phyloP scores from a whole-genome alignment of 2,797 vertebrate species.

The Botia kubotai region DNA sequence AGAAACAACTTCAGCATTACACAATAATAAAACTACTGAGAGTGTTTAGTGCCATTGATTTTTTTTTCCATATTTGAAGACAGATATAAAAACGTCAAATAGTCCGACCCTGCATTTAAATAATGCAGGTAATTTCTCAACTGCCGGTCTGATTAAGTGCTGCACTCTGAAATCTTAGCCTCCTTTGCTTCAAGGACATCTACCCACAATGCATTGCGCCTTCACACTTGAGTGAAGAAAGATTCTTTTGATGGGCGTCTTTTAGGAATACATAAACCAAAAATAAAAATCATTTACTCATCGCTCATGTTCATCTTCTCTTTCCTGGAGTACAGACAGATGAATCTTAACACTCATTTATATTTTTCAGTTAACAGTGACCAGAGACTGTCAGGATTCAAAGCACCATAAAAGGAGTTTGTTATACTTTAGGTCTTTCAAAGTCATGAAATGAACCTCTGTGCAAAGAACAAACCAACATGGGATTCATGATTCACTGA shows the following conservation, averaged over 20 bases:
- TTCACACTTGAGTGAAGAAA: not conserved
- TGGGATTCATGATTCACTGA: not conserved
- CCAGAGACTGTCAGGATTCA: not conserved
- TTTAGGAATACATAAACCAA: not conserved
- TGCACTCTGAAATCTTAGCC: not conserved
- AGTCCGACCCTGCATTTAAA: constrained; percentile 1
- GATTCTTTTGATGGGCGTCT: not conserved
- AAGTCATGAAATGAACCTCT: not conserved
- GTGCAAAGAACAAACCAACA: not conserved
- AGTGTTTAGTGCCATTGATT: not conserved
- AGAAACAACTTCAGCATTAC: not conserved
- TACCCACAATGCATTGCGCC: not conserved
- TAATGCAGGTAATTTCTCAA: not conserved
- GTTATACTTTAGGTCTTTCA: not conserved
- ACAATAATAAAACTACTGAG: not conserved
- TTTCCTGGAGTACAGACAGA: not conserved
- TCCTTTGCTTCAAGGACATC: not conserved
- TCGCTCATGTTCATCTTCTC: not conserved
- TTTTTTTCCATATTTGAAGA: not conserved
- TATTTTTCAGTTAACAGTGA: not conserved
- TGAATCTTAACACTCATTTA: not conserved
- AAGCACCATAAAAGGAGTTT: not conserved
- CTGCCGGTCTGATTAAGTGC: not conserved
- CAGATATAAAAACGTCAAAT: not conserved
- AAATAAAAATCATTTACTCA: not conserved